Conservation (phyloP, 2,888 invertebrate genomes). For the Leucoptera coffeella region DNA sequence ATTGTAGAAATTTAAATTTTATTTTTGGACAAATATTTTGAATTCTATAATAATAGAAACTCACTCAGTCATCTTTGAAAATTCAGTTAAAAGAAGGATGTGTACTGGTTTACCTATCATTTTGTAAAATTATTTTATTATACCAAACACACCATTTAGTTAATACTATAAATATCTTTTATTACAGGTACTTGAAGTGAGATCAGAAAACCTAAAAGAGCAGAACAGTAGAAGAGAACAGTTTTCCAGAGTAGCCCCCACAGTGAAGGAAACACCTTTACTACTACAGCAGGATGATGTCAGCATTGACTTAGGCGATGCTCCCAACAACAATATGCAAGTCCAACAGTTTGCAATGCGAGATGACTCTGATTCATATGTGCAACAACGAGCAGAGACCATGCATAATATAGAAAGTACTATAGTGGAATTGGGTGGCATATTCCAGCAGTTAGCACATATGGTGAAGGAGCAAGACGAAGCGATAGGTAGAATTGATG, state of each 20-base stretch:
- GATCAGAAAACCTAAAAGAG: slow-evolving; percentile 95
- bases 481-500: slow-evolving; percentile 95
- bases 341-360: slow-evolving; percentile 69
- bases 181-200: slow-evolving; percentile 79
- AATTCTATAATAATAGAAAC: too few relatives aligned
- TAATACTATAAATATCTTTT: slow-evolving; percentile 2
- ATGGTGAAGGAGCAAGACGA: slow-evolving; percentile 99
- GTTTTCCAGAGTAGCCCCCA: slow-evolving; percentile 52
- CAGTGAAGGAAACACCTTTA: slow-evolving; percentile 35
- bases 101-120: too few relatives aligned
- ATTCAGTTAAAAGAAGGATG: too few relatives aligned
- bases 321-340: slow-evolving; percentile 28
- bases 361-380: slow-evolving; percentile 84
- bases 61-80: too few relatives aligned
- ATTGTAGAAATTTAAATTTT: too few relatives aligned
- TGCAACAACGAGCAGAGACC: slow-evolving; percentile 90
- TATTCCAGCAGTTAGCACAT: slow-evolving; percentile 90
- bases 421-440: slow-evolving; percentile 97
- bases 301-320: slow-evolving; percentile 78
- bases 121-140: too few relatives aligned
- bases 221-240: slow-evolving; percentile 92
- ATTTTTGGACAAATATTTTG: too few relatives aligned
- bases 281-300: slow-evolving; percentile 64
- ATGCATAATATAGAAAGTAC: slow-evolving; percentile 99
- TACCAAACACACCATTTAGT: too few relatives aligned